Evolutionary conservation across 2,888 invertebrate genomes (phyloP).

Genomic region (Itoplectis maculator): DNA sequence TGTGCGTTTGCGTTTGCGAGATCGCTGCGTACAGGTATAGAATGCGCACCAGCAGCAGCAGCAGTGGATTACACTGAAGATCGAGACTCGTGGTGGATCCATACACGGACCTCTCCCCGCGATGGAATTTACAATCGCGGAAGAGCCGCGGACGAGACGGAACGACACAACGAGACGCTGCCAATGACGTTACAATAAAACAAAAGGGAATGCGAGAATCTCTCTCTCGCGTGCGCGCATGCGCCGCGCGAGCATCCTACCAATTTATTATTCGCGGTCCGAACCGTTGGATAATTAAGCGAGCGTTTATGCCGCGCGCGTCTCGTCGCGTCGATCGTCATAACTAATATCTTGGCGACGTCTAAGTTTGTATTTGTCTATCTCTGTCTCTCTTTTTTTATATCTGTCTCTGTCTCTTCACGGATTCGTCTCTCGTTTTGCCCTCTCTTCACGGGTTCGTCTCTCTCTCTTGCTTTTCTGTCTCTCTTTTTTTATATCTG

Average conservation of each 20-base stretch:
- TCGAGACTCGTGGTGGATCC: slow-evolving; percentile 12
- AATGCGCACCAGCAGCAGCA: too few relatives aligned
- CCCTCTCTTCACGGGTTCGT: slow-evolving; percentile 1
- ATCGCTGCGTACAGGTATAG: slow-evolving; percentile 33
- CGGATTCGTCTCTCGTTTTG: not conserved
- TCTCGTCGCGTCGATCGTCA: not conserved
- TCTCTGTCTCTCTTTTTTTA: too few relatives aligned
- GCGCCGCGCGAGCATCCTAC: too few relatives aligned
- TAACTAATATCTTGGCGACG: slow-evolving; percentile 18
- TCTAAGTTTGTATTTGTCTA: not conserved
- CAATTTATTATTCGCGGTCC: slow-evolving; percentile 19
- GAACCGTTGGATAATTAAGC: slow-evolving; percentile 29
- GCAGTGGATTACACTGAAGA: not conserved
- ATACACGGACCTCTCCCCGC: slow-evolving; percentile 20
- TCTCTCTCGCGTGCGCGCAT: not conserved
- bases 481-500: not conserved
- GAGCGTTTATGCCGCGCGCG: slow-evolving; percentile 4
- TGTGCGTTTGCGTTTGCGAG: not conserved
- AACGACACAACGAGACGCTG: slow-evolving; percentile 15
- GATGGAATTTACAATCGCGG: slow-evolving; percentile 45
- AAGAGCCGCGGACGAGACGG: slow-evolving; percentile 22
- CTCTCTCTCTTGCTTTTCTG: too few relatives aligned
- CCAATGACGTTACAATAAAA: slow-evolving; percentile 21
- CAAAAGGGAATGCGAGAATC: slow-evolving; percentile 1
- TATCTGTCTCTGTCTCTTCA: not conserved